Percentiles rank a stretch among this genome's conserved stretches.
Conservation (phyloP, 2,113 vertebrate species). For the Pantherophis guttatus region DNA sequence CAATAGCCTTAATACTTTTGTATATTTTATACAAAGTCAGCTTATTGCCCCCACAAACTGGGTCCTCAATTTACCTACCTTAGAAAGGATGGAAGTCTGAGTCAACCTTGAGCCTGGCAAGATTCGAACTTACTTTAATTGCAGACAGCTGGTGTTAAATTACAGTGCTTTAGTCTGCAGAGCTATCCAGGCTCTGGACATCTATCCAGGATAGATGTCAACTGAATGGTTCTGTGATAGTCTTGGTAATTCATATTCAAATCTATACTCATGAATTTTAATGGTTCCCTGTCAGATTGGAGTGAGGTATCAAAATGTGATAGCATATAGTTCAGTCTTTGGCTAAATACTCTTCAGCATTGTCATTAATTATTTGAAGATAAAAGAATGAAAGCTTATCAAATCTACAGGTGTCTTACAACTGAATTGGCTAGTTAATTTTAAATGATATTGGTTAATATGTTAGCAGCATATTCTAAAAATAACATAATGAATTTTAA, state of each 20-base stretch:
- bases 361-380: not conserved
- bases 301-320: not conserved
- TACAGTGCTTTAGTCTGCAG: no score
- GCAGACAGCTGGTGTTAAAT: no score
- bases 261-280: not conserved
- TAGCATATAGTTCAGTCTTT: not conserved
- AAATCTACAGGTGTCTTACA: not conserved
- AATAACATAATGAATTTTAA: not conserved
- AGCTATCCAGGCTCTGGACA: no score
- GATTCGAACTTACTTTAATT: no score
- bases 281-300: not conserved
- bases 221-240: not conserved
- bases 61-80: no score
- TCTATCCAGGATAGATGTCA: not conserved
- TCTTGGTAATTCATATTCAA: not conserved
- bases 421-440: not conserved
- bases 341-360: not conserved
- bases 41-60: no score
- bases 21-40: no score
- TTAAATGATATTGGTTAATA: not conserved
- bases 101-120: no score
- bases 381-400: not conserved
- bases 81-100: no score
- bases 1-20: no score
- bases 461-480: not conserved